Base-by-base conservation (phyloP, 2,888 invertebrate genomes). In the Drosophila rellima region DNA sequence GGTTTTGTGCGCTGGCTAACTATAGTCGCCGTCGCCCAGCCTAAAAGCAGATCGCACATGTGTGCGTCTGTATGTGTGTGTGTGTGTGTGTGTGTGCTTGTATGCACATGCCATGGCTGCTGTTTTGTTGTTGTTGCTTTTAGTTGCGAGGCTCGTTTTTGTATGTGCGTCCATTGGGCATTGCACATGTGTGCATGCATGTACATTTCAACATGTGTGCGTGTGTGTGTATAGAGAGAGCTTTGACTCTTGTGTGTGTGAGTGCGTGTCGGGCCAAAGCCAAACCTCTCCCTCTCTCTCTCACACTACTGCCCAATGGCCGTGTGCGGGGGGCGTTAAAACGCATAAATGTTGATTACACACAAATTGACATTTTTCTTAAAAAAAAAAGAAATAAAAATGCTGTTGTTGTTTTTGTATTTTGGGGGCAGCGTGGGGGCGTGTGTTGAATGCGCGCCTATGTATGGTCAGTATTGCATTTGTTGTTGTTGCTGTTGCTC, bases 301-400 rank as follows among this genome's bases (percentile, higher is more conserved):
- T n/a, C 35, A 2, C n/a, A 23, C 23, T 54, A 40, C 72, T 70
- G 72, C 70, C 69, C 75, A 73, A 79, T 79, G 76, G 76, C 65
- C 56, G 50, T 68, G 67, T 50, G 77, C 73, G 79, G 74, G 76
- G 77, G 78, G 76, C 77, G 67, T 74, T 63, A 20, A 85, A 88
- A 83, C 88, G 86, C 88, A 88, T 88, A 82, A 88, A 84, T 82
- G 83, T 85, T 88, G 86, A 83, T 88, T 80, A 80, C 78, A 78
- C 86, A 72, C 75, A 80, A 83, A 81, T 85, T 80, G 78, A 74
- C 80, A 80, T 65, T 73, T 76, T 74, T 64, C 62, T 61, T 56
- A 47, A 45, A 56, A 45, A 26, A 37, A 1, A 15, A 35, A n/a
- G 2, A 31, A 29, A 29, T 13, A 45, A n/a, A 45, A 45, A 45